phyloP scores from a whole-genome alignment of 2,797 vertebrate species.

The Sorex maritimensis region DNA sequence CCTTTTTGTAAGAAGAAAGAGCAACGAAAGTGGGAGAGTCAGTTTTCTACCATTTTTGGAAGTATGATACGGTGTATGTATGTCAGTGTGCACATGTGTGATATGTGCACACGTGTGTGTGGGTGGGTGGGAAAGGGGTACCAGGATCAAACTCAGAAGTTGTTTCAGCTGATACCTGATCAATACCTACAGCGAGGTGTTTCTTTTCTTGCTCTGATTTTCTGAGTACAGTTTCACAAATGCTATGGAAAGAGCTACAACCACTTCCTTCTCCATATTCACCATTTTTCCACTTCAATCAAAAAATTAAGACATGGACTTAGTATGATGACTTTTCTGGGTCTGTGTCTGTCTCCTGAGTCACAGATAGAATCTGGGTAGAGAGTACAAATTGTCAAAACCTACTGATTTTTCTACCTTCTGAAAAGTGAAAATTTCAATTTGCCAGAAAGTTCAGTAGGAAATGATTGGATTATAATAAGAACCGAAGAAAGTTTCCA shows the following conservation, averaged over 20 bases:
- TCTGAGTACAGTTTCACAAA: constrained; percentile 28
- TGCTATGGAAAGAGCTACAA: background rate
- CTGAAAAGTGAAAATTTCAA: background rate
- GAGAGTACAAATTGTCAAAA: background rate
- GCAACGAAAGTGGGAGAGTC: background rate
- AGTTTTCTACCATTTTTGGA: background rate
- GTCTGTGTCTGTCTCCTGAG: background rate
- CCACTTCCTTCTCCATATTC: background rate
- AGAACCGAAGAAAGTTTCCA: background rate
- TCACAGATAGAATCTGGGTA: background rate
- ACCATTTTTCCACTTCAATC: constrained; percentile 31
- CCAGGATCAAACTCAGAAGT: background rate
- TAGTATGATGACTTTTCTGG: background rate
- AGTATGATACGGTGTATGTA: background rate
- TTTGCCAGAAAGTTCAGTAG: background rate
- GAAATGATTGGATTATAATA: background rate
- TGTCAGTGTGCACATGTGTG: too few species aligned
- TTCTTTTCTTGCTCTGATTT: constrained; percentile 2
- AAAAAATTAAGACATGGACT: background rate
- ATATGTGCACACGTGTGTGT: too few species aligned
- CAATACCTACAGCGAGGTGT: background rate
- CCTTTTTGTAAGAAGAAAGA: background rate
- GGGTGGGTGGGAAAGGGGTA: too few species aligned
- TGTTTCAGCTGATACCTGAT: background rate
- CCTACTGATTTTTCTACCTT: background rate